Base-by-base conservation (phyloP, 2,113 vertebrate genomes). In the Ammospiza caudacuta region DNA sequence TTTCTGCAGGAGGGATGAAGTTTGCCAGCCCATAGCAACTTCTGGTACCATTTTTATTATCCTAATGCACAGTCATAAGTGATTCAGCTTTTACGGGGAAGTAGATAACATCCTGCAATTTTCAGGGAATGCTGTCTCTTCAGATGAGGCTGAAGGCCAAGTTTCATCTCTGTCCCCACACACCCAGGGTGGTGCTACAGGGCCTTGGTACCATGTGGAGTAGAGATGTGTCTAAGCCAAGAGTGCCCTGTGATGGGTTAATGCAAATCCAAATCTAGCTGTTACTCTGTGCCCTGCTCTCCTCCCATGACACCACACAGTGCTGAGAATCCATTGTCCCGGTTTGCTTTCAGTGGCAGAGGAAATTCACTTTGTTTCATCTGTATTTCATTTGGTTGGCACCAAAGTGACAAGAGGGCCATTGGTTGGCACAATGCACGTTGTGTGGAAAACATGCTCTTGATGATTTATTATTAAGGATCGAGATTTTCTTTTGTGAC, bases 401-500 rank as follows among this genome's bases (percentile, higher is more conserved):
- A 92, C 73, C 54, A 28, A 66, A 87, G 76, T 21, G 58, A 25
- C 80, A 66, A 72, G 76, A 68, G 19, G 62, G n/a, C 44, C 83
- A 35, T 61, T 75, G 83, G 83, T 54, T 92, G 94, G 90, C 73
- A 82, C 58, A 41, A 17, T 17, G 9, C 11, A 21, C 0, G 0
- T 61, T 72, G 39, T 29, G 46, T 51, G n/a, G 83, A 79, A 94
- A 95, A 66, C 58, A 62, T 31, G 31, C 59, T 94, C 66, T 68
- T 51, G 49, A 44, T 84, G 73, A 84, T 91, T 96, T 96, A 82
- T 90, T 91, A 11, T 57, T 54, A 37, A 79, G 46, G 74, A 95
- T 54, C 9, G 47, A 89, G 84, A 66, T 89, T 91, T 91, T 94
- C 43, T 86, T 93, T 82, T 84, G 43, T 89, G 80, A 94, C 80